Percentiles rank a stretch among this genome's conserved stretches.
These are phyloP conservation scores for Cotesia chilonis DNA, from an alignment of 1,140 invertebrate species.

Conservation along the genomic window DNA sequence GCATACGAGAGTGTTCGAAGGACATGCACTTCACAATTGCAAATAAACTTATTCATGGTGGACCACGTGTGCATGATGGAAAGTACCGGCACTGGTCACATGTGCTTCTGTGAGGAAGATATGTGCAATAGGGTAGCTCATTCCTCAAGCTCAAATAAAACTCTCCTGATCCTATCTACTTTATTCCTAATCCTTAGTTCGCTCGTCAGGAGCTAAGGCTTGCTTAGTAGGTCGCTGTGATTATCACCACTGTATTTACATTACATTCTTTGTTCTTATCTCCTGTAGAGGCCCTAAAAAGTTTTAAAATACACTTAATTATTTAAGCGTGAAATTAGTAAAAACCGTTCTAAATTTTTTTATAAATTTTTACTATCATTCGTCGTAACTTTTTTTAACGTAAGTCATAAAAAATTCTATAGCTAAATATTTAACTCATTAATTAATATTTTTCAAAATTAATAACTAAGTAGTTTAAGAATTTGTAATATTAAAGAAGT, in stretches of 20 bases:
- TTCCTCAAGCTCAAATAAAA: slow-evolving; percentile 54
- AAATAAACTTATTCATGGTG: slow-evolving; percentile 97
- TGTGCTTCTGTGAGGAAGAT: slow-evolving; percentile 98
- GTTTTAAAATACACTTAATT: slow-evolving; percentile 10
- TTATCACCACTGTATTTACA: slow-evolving; percentile 39
- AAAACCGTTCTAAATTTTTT: not conserved
- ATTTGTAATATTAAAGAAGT: no score
- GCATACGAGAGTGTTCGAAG: slow-evolving; percentile 87
- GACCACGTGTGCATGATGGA: slow-evolving; percentile 98
- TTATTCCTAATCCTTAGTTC: slow-evolving; percentile 54
- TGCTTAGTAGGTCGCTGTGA: slow-evolving; percentile 65
- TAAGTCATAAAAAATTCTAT: no score
- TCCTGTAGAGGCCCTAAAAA: slow-evolving; percentile 7
- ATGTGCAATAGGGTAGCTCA: slow-evolving; percentile 81
- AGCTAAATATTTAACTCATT: no score
- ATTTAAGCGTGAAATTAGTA: not conserved
- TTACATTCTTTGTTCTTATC: slow-evolving; percentile 28
- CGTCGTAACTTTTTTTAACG: no score
- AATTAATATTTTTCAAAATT: no score
- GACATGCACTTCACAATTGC: slow-evolving; percentile 90
- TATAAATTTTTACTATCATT: not conserved
- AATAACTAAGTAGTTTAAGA: no score
- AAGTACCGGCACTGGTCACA: slow-evolving; percentile 94
- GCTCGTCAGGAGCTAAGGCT: slow-evolving; percentile 53
- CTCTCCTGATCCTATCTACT: slow-evolving; percentile 52